Base-by-base conservation (phyloP, 2,888 invertebrate species). In the Brenthis hecate region DNA sequence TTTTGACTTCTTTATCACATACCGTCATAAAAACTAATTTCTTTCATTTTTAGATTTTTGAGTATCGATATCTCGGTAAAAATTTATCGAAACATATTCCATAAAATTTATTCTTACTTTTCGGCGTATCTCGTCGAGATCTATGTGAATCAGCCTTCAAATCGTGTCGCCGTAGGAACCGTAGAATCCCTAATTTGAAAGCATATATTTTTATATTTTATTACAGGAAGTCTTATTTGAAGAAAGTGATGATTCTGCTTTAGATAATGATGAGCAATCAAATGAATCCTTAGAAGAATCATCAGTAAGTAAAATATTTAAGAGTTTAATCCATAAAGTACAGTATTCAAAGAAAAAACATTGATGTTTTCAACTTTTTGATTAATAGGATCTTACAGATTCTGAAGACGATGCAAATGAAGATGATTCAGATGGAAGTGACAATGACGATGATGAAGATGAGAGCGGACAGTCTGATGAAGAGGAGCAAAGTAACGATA, bases 191-290 rank as follows among this genome's bases (percentile, higher is more conserved):
- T 1, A 19, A 28, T 28, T 50, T 36, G 13, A 19, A 6, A 28
- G 14, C 14, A 60, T 51, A 61, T 32, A 32, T 53, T 14, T 36
- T 2, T 36, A 16, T 54, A 8, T 19, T 2, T 61, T 47, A 69
- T 82, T 84, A n/a, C 74, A 93, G 93, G 86, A 85, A 76, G 87
- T 92, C 6, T 68, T 93, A 73, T 95, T 94, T 84, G 90, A 92
- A 57, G 94, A 94, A 62, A 92, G 92, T 75, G 94, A 92, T n/a
- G 94, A 94, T 74, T 89, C 80, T 78, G 92, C 83, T 75, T 86
- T 86, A 69, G 88, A 81, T 63, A 85, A 86, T 63, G 85, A 87
- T 36, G 81, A 81, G 56, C 74, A 77, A 8, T 68, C 68, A 51
- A 76, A 74, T 32, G 80, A 75, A 28, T 61, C 68, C 28, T 19